Evolutionary conservation across 2,888 invertebrate genomes (phyloP).

Genomic region (Hirtodrosophila trivittata): DNA sequence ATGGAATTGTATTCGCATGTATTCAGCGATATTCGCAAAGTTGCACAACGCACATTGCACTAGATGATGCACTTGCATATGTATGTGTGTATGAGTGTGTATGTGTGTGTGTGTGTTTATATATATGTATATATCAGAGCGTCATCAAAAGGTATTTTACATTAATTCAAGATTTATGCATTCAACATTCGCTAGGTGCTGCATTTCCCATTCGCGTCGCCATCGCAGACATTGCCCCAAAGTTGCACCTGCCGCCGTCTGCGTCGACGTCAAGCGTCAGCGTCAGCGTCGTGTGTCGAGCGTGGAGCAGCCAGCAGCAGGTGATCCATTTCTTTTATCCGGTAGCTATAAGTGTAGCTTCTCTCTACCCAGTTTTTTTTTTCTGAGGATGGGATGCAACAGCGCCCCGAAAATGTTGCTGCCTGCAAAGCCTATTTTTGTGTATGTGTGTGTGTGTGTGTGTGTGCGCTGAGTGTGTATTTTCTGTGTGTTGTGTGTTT

Average conservation of each 20-base stretch:
- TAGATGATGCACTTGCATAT: slow-evolving; percentile 52
- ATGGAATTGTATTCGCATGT: slow-evolving; percentile 70
- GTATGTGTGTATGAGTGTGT: slow-evolving; percentile 28
- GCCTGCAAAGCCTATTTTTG: slow-evolving; percentile 51
- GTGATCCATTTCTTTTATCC: slow-evolving; percentile 80
- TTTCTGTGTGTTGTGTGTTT: slow-evolving; percentile 36
- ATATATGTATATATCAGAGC: slow-evolving; percentile 60
- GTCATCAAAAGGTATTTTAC: slow-evolving; percentile 80
- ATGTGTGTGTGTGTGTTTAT: slow-evolving; percentile 14
- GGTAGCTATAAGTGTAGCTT: slow-evolving; percentile 53
- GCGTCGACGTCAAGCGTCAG: slow-evolving; percentile 40
- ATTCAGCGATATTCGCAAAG: slow-evolving; percentile 40
- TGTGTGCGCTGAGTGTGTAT: neutral
- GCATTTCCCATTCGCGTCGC: slow-evolving; percentile 70
- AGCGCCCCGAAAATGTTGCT: slow-evolving; percentile 19
- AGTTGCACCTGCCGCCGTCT: slow-evolving; percentile 66
- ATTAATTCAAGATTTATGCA: slow-evolving; percentile 82
- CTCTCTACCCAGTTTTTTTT: slow-evolving; percentile 18
- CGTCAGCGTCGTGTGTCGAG: slow-evolving; percentile 23
- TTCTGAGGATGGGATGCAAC: slow-evolving; percentile 29
- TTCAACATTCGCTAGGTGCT: slow-evolving; percentile 73
- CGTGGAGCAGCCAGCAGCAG: slow-evolving; percentile 67
- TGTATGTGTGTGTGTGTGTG: slow-evolving; percentile 18
- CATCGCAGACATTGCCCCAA: slow-evolving; percentile 33
- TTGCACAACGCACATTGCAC: slow-evolving; percentile 58